Evolutionary conservation across 2,888 invertebrate genomes (phyloP).

Genomic region (Plutella xylostella): DNA sequence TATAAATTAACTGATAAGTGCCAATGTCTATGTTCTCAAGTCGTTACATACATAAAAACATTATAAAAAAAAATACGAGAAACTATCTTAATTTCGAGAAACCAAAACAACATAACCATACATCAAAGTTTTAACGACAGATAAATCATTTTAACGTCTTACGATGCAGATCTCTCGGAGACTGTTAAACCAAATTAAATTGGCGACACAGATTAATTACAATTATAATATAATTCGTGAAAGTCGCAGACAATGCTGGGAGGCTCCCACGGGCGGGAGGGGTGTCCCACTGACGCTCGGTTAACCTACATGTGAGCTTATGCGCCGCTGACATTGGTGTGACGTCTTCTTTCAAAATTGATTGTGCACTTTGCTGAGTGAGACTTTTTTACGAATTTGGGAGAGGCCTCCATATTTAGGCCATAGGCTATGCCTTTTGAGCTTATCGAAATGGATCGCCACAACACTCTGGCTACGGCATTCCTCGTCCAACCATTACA

Average conservation of each 20-base stretch:
- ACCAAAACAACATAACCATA: neutral
- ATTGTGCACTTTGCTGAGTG: neutral
- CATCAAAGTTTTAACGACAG: neutral
- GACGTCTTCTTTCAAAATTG: neutral
- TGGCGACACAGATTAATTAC: conserved; percentile 49
- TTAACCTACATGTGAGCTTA: conserved; percentile 7
- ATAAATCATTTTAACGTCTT: neutral
- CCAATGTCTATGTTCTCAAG: neutral
- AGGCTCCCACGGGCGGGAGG: conserved; percentile 38
- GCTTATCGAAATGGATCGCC: neutral
- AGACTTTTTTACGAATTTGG: neutral
- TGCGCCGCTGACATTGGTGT: conserved; percentile 1
- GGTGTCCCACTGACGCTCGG: neutral
- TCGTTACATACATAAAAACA: neutral
- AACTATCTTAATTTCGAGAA: neutral
- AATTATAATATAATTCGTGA: conserved; percentile 43
- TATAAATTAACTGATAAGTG: too few species aligned
- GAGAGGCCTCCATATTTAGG: neutral
- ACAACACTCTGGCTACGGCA: neutral
- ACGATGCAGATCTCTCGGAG: neutral
- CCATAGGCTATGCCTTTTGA: neutral
- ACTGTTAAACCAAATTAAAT: conserved; percentile 51
- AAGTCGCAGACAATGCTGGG: conserved; percentile 53
- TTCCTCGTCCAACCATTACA: neutral
- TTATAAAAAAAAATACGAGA: neutral